Percentiles rank a stretch among this genome's conserved stretches.
Evolutionary conservation across 2,113 vertebrate species (phyloP).

Genomic region (Neoarius graeffei): DNA sequence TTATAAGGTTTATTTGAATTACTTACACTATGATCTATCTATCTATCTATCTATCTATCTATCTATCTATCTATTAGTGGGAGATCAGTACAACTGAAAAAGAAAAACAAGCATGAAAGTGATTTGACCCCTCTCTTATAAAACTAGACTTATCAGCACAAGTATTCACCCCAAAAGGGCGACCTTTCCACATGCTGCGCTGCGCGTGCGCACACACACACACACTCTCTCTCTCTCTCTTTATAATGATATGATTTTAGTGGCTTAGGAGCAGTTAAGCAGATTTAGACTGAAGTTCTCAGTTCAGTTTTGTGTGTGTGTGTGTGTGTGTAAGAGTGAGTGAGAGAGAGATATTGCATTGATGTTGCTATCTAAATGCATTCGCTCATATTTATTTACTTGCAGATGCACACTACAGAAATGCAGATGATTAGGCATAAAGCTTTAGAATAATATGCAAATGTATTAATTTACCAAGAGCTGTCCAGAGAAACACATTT

Average conservation of each 20-base stretch:
- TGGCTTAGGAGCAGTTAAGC: conserved; percentile 68
- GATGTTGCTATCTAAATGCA: not conserved
- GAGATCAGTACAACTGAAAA: not conserved
- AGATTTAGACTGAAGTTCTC: conserved; percentile 71
- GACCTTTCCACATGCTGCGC: conserved; percentile 1
- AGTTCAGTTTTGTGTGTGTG: conserved; percentile 31
- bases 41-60: too few species aligned
- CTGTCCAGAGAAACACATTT: not conserved
- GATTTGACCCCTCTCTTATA: conserved; percentile 29
- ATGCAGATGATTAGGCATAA: not conserved
- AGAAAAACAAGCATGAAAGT: conserved; percentile 30
- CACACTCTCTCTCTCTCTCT: not conserved
- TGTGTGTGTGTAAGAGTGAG: conserved; percentile 23
- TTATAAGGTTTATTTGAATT: too few species aligned
- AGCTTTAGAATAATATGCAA: not conserved
- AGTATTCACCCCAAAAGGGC: conserved; percentile 6
- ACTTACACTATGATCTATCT: too few species aligned
- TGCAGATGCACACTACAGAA: not conserved
- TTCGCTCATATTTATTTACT: not conserved
- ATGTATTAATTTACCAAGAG: not conserved
- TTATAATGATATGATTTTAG: conserved; percentile 50
- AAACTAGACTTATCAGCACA: conserved; percentile 21
- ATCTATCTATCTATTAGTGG: too few species aligned
- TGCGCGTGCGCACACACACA: conserved; percentile 26
- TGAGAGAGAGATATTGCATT: not conserved